Evolutionary conservation across 1,140 invertebrate genomes (phyloP), one percentile per base, ranked within the genome.

Genomic region (Phthorimaea operculella): DNA sequence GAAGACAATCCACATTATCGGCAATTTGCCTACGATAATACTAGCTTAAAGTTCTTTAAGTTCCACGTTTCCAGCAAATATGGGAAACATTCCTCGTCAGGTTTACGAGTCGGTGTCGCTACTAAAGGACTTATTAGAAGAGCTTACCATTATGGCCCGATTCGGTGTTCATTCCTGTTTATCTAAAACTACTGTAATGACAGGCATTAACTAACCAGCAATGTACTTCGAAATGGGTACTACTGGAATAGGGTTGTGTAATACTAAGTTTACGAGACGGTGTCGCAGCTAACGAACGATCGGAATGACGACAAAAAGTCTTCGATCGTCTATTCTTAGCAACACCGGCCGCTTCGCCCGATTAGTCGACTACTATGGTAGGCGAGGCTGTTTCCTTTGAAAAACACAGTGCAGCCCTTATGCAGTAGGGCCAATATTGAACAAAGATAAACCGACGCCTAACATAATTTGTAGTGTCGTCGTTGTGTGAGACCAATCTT

Each of bases 261-360:
- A 28, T 28, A 28, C 21, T 49, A 57, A 55, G 55, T 62, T 56
- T 62, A 59, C 49, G 47, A 57, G 50, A 28, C 58, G 55, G 54
- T 56, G 56, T 64, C 50, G 50, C 49, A 28, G 53, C 57, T 64
- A 65, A 66, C 62, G 62, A 71, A 68, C 55, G 60, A 58, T 51
- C 33, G 62, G 61, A 71, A 72, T 70, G 70, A 55, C 28, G 52
- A 64, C 71, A 76, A 72, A 75, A 78, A 73, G 63, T 68, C 58
- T 63, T 54, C 59, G 55, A 63, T 64, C 63, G 57, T 55, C 66
- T 73, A 72, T 74, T 65, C 68, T 69, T 71, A 64, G 59, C 58
- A 49, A 67, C 57, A 58, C 62, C 55, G 57, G 56, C 21, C 56
- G 54, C 36, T 54, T 28, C 51, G 57, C 60, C 62, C 66, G 58